phyloP scores from a whole-genome alignment of 2,797 vertebrate species.

The Emys orbicularis region DNA sequence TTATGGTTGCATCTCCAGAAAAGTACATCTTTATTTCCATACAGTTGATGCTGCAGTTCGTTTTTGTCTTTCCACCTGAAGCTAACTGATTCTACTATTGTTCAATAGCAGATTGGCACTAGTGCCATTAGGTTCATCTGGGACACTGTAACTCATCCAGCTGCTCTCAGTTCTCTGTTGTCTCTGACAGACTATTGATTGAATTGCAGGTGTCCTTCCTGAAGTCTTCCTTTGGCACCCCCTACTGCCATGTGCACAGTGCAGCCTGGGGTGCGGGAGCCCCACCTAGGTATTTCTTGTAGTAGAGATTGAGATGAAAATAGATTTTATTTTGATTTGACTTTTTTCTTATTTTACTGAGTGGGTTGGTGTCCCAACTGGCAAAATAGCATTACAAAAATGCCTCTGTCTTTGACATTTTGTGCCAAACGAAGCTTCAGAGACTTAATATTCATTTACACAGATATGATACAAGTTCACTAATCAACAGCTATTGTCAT shows the following conservation, averaged over 20 bases:
- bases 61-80: no score
- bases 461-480: background rate
- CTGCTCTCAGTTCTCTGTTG: background rate
- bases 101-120: no score
- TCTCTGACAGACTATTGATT: no score
- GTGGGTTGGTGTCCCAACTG: background rate
- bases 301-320: background rate
- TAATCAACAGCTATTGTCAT: background rate
- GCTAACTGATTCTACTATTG: no score
- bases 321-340: background rate
- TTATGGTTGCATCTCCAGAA: no score
- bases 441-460: background rate
- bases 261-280: background rate
- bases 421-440: conserved; percentile 9
- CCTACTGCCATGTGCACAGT: background rate
- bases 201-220: background rate
- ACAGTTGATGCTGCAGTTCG: no score
- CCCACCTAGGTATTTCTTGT: background rate
- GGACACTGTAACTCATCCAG: background rate
- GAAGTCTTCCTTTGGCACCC: background rate
- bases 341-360: background rate
- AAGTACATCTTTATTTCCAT: no score
- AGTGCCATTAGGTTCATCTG: no score
- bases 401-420: background rate
- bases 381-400: background rate